Conservation (phyloP, 2,113 vertebrate genomes). For the Porphyrio hochstetteri region DNA sequence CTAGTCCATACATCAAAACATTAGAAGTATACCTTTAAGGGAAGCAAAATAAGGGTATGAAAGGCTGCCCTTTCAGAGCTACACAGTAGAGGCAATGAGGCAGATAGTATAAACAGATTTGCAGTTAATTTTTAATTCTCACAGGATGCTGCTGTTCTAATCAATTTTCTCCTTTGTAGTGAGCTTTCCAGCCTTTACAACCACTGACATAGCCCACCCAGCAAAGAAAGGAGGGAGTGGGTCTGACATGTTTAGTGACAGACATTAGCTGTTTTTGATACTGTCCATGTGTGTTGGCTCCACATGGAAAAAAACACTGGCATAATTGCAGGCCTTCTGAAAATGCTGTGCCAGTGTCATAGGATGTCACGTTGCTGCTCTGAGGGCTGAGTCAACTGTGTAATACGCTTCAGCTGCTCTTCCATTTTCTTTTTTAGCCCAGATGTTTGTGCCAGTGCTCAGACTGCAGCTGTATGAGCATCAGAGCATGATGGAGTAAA, state of each 20-base stretch:
- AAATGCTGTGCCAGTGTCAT: neutral
- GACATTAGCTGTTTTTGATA: neutral
- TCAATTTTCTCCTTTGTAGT: slow-evolving; percentile 27
- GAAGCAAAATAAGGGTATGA: slow-evolving; percentile 7
- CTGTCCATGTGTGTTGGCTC: neutral
- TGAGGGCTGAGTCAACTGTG: neutral
- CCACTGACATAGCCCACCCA: neutral
- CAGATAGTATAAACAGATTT: neutral
- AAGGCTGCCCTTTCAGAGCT: slow-evolving; percentile 3
- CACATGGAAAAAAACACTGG: neutral
- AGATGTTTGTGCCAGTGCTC: neutral
- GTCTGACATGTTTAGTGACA: neutral
- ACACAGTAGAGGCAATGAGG: neutral
- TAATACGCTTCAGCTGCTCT: neutral
- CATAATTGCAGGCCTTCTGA: neutral
- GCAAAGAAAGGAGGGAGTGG: neutral
- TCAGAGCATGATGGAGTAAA: neutral
- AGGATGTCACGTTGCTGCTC: neutral
- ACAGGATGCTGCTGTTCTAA: neutral
- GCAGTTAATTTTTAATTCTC: slow-evolving; percentile 35
- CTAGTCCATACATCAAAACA: slow-evolving; percentile 35
- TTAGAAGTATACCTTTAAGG: slow-evolving; percentile 49
- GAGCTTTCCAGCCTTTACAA: slow-evolving; percentile 18
- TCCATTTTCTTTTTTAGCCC: neutral
- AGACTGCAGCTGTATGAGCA: neutral